phyloP scores from a whole-genome alignment of 2,797 vertebrate species.

The Apogon talboti region DNA sequence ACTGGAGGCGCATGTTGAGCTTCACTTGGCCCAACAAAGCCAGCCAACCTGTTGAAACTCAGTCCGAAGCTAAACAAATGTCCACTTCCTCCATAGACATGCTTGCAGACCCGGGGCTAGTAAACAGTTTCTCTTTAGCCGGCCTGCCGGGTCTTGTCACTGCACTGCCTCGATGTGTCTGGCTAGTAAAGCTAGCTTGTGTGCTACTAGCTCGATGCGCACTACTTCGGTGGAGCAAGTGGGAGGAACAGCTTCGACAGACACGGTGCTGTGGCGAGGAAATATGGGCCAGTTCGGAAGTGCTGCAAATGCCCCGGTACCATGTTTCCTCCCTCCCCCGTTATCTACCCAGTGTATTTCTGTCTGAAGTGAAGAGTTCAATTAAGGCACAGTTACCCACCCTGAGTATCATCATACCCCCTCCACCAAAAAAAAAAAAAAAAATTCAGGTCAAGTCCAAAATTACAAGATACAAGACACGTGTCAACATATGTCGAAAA shows the following conservation, averaged over 20 bases:
- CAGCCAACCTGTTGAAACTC: constrained; percentile 18
- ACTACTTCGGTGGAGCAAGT: constrained; percentile 52
- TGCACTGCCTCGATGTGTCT: constrained; percentile 1
- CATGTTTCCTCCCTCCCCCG: neutral
- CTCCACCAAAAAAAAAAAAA: neutral
- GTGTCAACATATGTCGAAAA: constrained; percentile 62
- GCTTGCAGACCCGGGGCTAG: neutral
- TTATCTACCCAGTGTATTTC: neutral
- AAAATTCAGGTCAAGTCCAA: constrained; percentile 71
- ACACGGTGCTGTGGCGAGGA: constrained; percentile 22
- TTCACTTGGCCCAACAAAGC: neutral
- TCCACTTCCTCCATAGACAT: neutral
- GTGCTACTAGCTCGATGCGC: constrained; percentile 66
- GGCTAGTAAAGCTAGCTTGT: constrained; percentile 56
- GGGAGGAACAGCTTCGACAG: constrained; percentile 38
- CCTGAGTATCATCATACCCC: constrained; percentile 29
- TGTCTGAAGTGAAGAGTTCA: neutral
- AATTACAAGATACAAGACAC: constrained; percentile 57
- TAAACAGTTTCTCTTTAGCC: constrained; percentile 58
- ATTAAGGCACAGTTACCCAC: constrained; percentile 20
- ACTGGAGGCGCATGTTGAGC: neutral
- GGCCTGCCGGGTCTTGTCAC: constrained; percentile 44
- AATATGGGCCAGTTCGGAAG: constrained; percentile 43
- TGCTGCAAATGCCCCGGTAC: constrained; percentile 1
- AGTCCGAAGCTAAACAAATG: neutral